A percentile compares a stretch with the other conserved stretches of the same genome.
phyloP scores from a whole-genome alignment of 2,797 vertebrate genomes.

The Scyliorhinus canicula region DNA sequence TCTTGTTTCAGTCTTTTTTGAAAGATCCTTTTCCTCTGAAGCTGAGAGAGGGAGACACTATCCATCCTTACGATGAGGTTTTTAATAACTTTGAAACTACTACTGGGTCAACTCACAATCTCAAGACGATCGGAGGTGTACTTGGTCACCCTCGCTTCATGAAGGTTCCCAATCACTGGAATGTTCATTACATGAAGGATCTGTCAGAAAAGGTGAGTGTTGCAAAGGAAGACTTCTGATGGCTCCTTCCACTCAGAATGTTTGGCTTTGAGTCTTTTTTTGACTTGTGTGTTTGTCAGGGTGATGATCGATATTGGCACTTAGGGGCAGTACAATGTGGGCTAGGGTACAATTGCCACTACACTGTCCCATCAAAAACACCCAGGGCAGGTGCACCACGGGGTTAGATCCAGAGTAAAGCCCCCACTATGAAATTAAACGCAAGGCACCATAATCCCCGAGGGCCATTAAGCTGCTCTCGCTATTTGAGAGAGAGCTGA shows the following conservation, averaged over 20 bases:
- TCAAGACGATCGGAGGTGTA: conserved; percentile 44
- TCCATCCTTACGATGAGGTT: conserved; percentile 48
- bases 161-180: conserved; percentile 39
- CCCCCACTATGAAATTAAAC: too few relatives aligned
- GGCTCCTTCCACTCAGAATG: neutral
- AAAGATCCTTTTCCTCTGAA: conserved; percentile 42
- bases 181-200: conserved; percentile 50
- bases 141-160: conserved; percentile 46
- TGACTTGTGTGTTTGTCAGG: neutral
- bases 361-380: too few relatives aligned
- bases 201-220: conserved; percentile 50
- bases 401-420: neutral
- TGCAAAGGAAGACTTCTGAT: neutral
- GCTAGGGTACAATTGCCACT: neutral
- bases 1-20: conserved; percentile 43
- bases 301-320: neutral
- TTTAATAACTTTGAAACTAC: conserved; percentile 50
- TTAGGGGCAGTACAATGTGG: neutral
- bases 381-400: neutral
- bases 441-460: too few relatives aligned
- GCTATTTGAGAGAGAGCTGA: too few relatives aligned
- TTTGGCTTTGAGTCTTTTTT: neutral
- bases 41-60: conserved; percentile 21
- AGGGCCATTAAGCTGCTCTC: too few relatives aligned
- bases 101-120: conserved; percentile 38